Percentiles rank a stretch among this genome's conserved stretches.
Conservation (phyloP, 2,797 vertebrate species). For the Rhabdomys pumilio region DNA sequence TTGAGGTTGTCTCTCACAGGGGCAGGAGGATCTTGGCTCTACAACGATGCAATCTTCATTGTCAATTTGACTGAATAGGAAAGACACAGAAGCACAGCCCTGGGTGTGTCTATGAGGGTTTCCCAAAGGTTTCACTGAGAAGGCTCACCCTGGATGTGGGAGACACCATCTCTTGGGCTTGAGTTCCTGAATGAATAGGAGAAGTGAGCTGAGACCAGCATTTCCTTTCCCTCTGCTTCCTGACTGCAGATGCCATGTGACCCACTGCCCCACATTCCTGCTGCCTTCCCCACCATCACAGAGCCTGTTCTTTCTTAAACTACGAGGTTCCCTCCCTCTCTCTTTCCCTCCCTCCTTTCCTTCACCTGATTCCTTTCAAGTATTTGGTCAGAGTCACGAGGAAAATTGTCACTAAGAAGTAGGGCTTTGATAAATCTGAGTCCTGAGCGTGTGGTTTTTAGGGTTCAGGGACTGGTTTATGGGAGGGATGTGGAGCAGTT, state of each 20-base stretch:
- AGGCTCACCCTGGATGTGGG: not conserved
- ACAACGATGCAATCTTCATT: not conserved
- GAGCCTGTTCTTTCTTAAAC: not conserved
- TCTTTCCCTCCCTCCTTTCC: no score
- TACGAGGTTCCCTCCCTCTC: not conserved
- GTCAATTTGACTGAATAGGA: not conserved
- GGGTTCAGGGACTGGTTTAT: not conserved
- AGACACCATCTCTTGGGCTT: not conserved
- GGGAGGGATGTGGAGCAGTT: not conserved
- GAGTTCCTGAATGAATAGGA: not conserved
- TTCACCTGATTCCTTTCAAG: not conserved
- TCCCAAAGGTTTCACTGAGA: not conserved
- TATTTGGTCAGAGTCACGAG: not conserved
- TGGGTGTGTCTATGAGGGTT: not conserved
- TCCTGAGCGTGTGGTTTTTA: not conserved
- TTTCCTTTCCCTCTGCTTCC: not conserved
- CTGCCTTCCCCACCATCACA: not conserved
- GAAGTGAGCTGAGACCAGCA: not conserved
- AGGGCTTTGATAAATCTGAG: not conserved
- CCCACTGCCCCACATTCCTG: not conserved
- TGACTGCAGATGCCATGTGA: not conserved
- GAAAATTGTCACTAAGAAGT: not conserved
- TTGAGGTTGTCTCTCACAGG: not conserved
- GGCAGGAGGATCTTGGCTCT: not conserved
- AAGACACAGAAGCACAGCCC: not conserved